These are phyloP conservation scores for Phrynocephalus versicolor DNA, from an alignment of 2,113 vertebrate species.

Conservation along the genomic window DNA sequence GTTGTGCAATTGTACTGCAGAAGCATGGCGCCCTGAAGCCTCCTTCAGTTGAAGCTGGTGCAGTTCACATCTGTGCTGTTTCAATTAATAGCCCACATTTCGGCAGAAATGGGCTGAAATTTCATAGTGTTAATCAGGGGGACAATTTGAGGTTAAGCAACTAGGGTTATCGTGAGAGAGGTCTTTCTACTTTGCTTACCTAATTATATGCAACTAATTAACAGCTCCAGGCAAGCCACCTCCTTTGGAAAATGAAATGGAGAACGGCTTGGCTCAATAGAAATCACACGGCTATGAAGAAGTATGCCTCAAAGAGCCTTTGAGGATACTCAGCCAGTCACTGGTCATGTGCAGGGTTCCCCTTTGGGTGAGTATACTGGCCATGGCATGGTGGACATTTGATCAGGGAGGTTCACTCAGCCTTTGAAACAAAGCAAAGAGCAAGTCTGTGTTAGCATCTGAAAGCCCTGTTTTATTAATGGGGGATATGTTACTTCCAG, in stretches of 20 bases:
- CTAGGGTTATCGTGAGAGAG: conserved; percentile 12
- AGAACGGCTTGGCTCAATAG: not conserved
- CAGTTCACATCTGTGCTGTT: not conserved
- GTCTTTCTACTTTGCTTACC: conserved; percentile 3
- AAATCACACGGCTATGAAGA: not conserved
- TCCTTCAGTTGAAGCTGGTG: not conserved
- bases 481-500: too few species aligned
- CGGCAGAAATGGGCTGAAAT: not conserved
- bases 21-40: not conserved
- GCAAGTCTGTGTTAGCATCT: too few species aligned
- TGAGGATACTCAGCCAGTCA: not conserved
- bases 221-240: not conserved
- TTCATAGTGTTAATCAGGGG: conserved; percentile 18
- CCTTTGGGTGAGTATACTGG: not conserved
- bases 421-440: too few species aligned
- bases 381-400: too few species aligned
- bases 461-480: too few species aligned
- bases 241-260: not conserved
- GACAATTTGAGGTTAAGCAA: conserved; percentile 25
- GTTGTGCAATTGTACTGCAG: too few species aligned
- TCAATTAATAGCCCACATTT: not conserved
- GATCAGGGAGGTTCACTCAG: too few species aligned
- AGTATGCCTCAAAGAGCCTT: too few species aligned
- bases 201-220: conserved; percentile 17
- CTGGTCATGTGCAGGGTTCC: not conserved